Conservation (phyloP, 2,888 invertebrate species). For the Ennomos erosarius region DNA sequence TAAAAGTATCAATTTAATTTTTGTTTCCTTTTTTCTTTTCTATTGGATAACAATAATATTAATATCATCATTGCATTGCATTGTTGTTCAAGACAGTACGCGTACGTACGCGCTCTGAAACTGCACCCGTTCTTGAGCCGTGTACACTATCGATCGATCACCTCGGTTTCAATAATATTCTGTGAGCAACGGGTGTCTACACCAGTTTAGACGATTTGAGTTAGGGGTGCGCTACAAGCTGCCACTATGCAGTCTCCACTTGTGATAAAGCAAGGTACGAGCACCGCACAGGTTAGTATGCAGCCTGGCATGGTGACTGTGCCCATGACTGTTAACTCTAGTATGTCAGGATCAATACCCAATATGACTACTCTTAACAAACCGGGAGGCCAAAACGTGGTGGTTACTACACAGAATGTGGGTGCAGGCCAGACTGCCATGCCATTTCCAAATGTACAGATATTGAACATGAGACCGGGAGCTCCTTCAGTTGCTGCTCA, state of each 20-base stretch:
- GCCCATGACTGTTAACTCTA: conserved; percentile 87
- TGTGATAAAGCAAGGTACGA: conserved; percentile 76
- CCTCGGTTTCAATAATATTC: too few species aligned
- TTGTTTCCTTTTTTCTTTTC: too few species aligned
- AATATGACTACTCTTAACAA: conserved; percentile 88
- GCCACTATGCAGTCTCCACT: conserved; percentile 72
- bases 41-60: too few species aligned
- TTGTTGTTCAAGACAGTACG: too few species aligned
- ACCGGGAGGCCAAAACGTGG: conserved; percentile 82
- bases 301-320: conserved; percentile 86
- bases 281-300: conserved; percentile 70
- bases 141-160: too few species aligned
- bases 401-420: conserved; percentile 86
- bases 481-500: conserved; percentile 88
- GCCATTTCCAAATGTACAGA: conserved; percentile 91
- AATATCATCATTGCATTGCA: too few species aligned
- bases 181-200: too few species aligned
- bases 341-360: conserved; percentile 84
- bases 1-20: too few species aligned
- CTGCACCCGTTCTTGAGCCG: too few species aligned
- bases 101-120: too few species aligned
- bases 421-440: conserved; percentile 87
- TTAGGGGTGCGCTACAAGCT: too few species aligned
- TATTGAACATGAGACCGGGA: conserved; percentile 93
- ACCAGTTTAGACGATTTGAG: too few species aligned